Conservation (phyloP, 2,888 invertebrate genomes). For the Andrena chrysosceles region DNA sequence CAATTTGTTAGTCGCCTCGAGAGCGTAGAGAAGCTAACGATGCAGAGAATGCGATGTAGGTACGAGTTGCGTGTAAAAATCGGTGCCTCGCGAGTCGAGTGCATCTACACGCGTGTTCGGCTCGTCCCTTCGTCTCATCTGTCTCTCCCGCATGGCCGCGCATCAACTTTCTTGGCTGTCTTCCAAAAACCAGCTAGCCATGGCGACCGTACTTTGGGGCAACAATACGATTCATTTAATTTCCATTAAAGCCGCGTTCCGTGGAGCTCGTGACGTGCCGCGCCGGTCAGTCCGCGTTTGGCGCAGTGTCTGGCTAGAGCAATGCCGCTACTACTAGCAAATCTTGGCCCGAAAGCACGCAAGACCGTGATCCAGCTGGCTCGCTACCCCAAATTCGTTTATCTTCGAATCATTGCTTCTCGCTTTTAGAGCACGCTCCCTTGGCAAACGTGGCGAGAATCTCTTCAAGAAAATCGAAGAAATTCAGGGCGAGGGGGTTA, state of each 20-base stretch:
- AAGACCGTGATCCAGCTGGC: background rate
- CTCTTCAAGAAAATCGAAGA: background rate
- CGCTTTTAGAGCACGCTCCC: background rate
- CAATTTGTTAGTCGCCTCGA: conserved; percentile 19
- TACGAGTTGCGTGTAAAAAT: conserved; percentile 6
- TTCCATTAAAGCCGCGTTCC: conserved; percentile 64
- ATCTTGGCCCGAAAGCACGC: conserved; percentile 13
- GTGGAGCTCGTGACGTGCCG: conserved; percentile 29
- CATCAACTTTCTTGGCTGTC: conserved; percentile 45
- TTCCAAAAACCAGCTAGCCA: conserved; percentile 56
- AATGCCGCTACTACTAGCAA: conserved; percentile 35
- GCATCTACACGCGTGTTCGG: conserved; percentile 11
- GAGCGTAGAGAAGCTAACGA: background rate
- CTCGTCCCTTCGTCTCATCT: background rate
- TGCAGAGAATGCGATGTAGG: conserved; percentile 10
- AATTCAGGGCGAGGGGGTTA: background rate
- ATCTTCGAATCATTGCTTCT: background rate
- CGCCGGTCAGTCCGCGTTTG: conserved; percentile 15
- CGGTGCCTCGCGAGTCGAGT: background rate
- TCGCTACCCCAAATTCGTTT: conserved; percentile 1
- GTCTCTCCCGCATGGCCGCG: background rate
- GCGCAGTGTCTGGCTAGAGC: conserved; percentile 34
- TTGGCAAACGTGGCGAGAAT: background rate
- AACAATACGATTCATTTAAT: conserved; percentile 74
- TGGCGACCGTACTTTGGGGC: conserved; percentile 36